A percentile compares a stretch with the other conserved stretches of the same genome.
Conservation (phyloP, 1,140 invertebrate species). For the Augochlora pura region DNA sequence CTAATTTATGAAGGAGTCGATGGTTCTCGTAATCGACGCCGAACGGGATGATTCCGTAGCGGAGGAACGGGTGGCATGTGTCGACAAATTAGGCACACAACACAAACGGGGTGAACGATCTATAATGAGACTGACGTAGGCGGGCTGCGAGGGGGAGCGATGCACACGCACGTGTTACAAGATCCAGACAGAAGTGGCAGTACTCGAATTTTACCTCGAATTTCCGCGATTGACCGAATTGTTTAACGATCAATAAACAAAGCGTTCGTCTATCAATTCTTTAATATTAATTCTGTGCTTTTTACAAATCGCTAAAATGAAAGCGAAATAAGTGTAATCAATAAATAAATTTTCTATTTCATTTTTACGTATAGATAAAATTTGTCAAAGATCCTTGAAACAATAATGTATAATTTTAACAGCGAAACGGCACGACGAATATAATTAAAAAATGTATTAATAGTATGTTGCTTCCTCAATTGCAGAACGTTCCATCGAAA, state of each 20-base stretch:
- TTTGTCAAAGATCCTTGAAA: too few relatives aligned
- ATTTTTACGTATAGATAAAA: too few relatives aligned
- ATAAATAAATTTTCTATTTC: too few relatives aligned
- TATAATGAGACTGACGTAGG: slow-evolving; percentile 1
- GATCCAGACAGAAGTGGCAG: neutral
- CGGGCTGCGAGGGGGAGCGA: neutral
- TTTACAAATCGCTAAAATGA: too few relatives aligned
- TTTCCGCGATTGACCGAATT: neutral
- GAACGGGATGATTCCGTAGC: neutral
- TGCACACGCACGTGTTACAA: neutral
- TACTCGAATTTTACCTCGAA: neutral
- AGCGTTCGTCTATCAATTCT: too few relatives aligned
- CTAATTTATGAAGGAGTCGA: neutral
- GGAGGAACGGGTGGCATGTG: neutral
- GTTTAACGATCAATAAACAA: neutral
- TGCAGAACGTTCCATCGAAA: too few relatives aligned
- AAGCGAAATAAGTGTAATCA: too few relatives aligned
- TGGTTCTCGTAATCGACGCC: neutral
- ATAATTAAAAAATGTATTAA: too few relatives aligned
- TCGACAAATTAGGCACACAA: neutral
- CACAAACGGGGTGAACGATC: neutral
- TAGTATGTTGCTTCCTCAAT: too few relatives aligned
- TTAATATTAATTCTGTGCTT: too few relatives aligned
- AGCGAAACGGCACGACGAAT: too few relatives aligned
- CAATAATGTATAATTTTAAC: too few relatives aligned